Conservation (phyloP, 2,888 invertebrate genomes). For the Falcaria lacertinaria region DNA sequence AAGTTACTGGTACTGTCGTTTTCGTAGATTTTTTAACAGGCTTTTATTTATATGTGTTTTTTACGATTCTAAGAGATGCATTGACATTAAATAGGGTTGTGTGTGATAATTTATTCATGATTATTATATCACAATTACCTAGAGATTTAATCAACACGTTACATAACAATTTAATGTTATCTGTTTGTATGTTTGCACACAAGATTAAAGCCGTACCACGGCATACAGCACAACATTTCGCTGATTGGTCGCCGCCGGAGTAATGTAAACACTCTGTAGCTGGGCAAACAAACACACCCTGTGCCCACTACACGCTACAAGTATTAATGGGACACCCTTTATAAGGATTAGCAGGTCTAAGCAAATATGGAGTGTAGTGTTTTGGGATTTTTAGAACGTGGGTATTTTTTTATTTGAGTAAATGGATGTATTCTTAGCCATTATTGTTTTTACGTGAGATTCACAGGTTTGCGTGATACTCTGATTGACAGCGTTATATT, state of each 20-base stretch:
- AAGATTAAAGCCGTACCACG: constrained; percentile 4
- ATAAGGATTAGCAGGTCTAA: background rate
- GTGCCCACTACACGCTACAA: background rate
- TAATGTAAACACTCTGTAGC: constrained; percentile 2
- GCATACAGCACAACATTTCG: background rate
- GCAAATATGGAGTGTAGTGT: background rate
- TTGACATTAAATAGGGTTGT: too few relatives aligned
- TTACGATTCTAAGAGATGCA: too few relatives aligned
- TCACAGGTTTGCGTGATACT: too few relatives aligned
- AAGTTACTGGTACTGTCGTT: too few relatives aligned
- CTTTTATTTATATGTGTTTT: too few relatives aligned
- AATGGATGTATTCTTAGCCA: too few relatives aligned
- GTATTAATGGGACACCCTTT: background rate
- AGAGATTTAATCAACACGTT: background rate
- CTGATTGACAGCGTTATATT: too few relatives aligned
- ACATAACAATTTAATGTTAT: background rate
- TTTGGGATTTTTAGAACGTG: background rate
- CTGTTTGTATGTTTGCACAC: constrained; percentile 5
- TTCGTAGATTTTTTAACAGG: too few relatives aligned
- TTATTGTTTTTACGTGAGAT: too few relatives aligned
- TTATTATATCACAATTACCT: background rate
- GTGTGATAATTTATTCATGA: too few relatives aligned
- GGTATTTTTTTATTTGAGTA: background rate
- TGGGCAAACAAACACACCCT: background rate
- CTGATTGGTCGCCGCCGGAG: constrained; percentile 3